These are phyloP conservation scores for Callocephalon fimbriatum DNA, from an alignment of 2,113 vertebrate genomes.

Conservation along the genomic window DNA sequence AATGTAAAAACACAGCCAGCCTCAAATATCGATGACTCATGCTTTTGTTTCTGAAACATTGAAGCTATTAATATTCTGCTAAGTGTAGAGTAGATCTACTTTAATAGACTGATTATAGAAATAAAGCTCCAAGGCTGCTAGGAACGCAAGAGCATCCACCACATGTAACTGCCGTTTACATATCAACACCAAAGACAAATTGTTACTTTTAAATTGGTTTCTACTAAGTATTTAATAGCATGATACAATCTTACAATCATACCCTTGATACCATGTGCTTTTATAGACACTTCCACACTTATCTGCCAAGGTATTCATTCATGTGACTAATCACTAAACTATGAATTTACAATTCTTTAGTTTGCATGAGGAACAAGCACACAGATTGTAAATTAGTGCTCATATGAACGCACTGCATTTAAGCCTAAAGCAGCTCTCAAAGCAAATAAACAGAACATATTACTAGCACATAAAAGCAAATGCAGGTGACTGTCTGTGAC, in stretches of 20 bases:
- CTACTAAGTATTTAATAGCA: background rate
- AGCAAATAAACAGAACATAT: too few species aligned
- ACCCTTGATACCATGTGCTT: background rate
- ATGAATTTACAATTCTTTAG: background rate
- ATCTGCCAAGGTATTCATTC: background rate
- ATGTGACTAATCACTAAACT: background rate
- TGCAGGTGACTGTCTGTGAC: background rate
- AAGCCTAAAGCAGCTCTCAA: background rate
- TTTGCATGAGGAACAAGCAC: background rate
- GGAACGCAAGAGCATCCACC: background rate
- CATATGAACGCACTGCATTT: background rate
- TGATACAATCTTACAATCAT: accelerated
- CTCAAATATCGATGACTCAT: background rate
- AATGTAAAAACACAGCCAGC: background rate
- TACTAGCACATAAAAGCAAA: background rate
- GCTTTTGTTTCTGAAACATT: background rate
- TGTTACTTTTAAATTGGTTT: background rate
- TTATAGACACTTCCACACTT: background rate
- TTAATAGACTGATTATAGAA: background rate
- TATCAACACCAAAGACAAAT: background rate
- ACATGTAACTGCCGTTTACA: background rate
- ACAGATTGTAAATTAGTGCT: background rate
- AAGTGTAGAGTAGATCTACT: background rate
- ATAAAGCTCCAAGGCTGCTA: background rate
- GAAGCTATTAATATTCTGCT: background rate